Evolutionary conservation across 1,140 invertebrate species (phyloP).

Genomic region (Papilio xuthus): DNA sequence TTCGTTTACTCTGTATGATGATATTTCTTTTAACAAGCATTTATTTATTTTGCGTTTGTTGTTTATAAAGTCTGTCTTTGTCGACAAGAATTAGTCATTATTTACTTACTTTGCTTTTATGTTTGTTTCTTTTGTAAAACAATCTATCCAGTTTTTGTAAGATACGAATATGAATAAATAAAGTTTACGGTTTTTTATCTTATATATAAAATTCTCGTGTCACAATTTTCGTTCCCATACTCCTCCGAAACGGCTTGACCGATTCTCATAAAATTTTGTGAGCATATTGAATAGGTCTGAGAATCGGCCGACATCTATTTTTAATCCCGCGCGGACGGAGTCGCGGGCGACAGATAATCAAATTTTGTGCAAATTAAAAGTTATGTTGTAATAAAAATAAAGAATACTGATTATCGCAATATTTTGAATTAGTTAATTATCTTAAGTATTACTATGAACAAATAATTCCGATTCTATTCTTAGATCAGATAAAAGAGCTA

Average conservation of each 20-base stretch:
- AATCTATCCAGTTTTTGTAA: background rate
- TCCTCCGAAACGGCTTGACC: no score
- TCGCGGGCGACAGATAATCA: no score
- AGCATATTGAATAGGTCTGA: no score
- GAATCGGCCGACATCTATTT: no score
- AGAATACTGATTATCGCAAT: background rate
- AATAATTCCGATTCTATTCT: background rate
- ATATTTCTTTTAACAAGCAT: background rate
- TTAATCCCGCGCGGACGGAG: no score
- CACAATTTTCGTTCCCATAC: no score
- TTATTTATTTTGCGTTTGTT: slow-evolving; percentile 11
- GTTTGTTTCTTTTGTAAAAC: slow-evolving; percentile 1
- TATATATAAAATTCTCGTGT: no score
- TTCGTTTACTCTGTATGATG: slow-evolving; percentile 1
- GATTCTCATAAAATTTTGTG: no score
- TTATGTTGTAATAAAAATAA: background rate
- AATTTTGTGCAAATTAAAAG: no score
- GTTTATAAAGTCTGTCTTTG: background rate
- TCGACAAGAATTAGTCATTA: slow-evolving; percentile 5
- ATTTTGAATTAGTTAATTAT: background rate
- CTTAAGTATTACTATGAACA: background rate
- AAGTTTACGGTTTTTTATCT: background rate
- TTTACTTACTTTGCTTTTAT: background rate
- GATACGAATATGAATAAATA: background rate
- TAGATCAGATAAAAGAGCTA: background rate